Conservation (phyloP, 2,113 vertebrate species). For the Equus quagga region DNA sequence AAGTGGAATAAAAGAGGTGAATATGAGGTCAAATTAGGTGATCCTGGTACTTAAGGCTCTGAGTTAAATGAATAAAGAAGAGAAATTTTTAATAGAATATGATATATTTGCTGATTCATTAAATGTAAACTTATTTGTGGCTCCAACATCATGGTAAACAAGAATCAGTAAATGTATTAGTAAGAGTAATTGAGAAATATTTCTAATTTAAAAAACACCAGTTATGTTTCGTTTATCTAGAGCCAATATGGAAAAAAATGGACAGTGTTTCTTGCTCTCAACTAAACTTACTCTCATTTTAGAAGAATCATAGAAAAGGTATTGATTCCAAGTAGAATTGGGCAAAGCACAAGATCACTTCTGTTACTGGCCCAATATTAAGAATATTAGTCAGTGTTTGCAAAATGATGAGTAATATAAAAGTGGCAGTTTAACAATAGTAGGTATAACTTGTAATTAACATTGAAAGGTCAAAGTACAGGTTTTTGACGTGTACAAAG, state of each 20-base stretch:
- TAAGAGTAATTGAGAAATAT: slow-evolving; percentile 61
- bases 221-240: slow-evolving; percentile 2
- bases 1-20: slow-evolving; percentile 44
- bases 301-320: neutral
- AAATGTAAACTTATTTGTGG: slow-evolving; percentile 69
- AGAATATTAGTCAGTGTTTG: neutral
- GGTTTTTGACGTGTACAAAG: neutral
- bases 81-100: slow-evolving; percentile 51
- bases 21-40: slow-evolving; percentile 52
- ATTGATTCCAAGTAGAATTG: neutral
- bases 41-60: neutral
- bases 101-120: slow-evolving; percentile 41
- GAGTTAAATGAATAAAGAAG: slow-evolving; percentile 64
- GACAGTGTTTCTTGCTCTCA: neutral
- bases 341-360: neutral
- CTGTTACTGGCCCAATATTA: neutral
- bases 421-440: neutral
- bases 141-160: slow-evolving; percentile 62
- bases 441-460: neutral
- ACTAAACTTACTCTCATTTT: slow-evolving; percentile 19
- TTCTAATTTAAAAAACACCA: slow-evolving; percentile 52
- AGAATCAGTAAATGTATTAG: slow-evolving; percentile 62
- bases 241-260: neutral
- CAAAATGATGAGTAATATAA: slow-evolving; percentile 7
- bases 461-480: slow-evolving; percentile 22